Conservation (phyloP, 2,113 vertebrate genomes). For the Eulemur macaco region DNA sequence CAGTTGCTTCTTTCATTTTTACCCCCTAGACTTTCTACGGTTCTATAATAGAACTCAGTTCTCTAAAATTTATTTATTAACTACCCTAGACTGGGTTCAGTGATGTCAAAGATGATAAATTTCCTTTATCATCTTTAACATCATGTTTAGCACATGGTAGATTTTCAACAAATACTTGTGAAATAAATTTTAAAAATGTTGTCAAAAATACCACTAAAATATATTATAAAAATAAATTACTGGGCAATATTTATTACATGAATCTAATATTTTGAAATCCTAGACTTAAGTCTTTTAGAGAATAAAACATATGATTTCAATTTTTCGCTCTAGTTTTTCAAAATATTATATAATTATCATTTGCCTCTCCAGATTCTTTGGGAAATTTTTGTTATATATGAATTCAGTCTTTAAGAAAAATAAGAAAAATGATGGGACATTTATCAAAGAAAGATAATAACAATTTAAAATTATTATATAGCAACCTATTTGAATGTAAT, state of each 20-base stretch:
- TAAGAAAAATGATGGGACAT: too few relatives aligned
- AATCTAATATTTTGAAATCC: background rate
- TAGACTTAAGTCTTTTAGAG: background rate
- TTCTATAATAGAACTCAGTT: background rate
- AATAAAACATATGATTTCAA: background rate
- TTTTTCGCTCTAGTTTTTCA: background rate
- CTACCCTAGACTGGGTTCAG: background rate
- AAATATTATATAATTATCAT: background rate
- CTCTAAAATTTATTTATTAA: background rate
- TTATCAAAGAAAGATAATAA: background rate
- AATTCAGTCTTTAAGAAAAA: background rate
- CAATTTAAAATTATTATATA: background rate
- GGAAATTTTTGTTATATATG: too few relatives aligned
- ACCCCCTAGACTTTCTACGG: background rate
- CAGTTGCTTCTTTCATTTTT: background rate
- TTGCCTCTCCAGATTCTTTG: background rate
- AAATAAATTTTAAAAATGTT: background rate
- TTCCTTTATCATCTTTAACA: too few relatives aligned
- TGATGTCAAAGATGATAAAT: too few relatives aligned
- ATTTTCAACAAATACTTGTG: background rate
- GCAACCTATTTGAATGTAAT: background rate
- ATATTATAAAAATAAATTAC: background rate
- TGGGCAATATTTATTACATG: background rate
- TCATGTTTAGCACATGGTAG: too few relatives aligned
- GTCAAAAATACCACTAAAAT: background rate